Evolutionary conservation across 2,113 vertebrate genomes (phyloP).

Genomic region (Melanerpes formicivorus): DNA sequence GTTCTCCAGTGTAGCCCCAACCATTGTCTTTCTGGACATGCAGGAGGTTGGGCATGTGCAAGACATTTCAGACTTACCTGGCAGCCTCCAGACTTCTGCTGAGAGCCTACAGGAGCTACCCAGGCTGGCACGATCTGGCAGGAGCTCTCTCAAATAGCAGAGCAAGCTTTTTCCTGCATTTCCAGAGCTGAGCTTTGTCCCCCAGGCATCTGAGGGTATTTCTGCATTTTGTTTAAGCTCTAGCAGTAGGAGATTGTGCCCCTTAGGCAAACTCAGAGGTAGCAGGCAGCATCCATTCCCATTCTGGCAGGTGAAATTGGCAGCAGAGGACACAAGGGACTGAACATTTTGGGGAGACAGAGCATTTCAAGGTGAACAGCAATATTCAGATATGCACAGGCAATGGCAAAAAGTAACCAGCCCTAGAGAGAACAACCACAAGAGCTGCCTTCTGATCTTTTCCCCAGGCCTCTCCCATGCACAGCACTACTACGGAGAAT

Average conservation of each 20-base stretch:
- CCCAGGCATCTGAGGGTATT: not conserved
- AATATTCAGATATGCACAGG: not conserved
- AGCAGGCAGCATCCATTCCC: not conserved
- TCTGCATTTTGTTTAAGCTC: not conserved
- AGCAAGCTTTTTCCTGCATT: not conserved
- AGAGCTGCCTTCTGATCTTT: not conserved
- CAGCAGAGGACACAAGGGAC: not conserved
- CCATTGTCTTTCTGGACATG: not conserved
- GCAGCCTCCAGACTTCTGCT: not conserved
- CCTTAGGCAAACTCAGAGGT: not conserved
- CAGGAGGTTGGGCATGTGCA: rapidly evolving
- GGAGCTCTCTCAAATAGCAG: not conserved
- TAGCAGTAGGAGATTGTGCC: rapidly evolving
- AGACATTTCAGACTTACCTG: not conserved
- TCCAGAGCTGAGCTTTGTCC: not conserved
- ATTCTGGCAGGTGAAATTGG: not conserved
- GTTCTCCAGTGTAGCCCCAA: not conserved
- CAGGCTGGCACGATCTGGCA: not conserved
- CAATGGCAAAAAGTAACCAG: not conserved
- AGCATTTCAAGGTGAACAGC: not conserved
- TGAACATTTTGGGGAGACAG: not conserved
- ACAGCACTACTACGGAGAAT: not conserved
- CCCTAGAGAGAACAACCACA: not conserved
- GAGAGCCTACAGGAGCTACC: rapidly evolving
- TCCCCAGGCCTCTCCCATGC: not conserved